A percentile compares a stretch with the other conserved stretches of the same genome.
Conservation (phyloP, 2,888 invertebrate genomes). For the Lasioglossum malachurum region DNA sequence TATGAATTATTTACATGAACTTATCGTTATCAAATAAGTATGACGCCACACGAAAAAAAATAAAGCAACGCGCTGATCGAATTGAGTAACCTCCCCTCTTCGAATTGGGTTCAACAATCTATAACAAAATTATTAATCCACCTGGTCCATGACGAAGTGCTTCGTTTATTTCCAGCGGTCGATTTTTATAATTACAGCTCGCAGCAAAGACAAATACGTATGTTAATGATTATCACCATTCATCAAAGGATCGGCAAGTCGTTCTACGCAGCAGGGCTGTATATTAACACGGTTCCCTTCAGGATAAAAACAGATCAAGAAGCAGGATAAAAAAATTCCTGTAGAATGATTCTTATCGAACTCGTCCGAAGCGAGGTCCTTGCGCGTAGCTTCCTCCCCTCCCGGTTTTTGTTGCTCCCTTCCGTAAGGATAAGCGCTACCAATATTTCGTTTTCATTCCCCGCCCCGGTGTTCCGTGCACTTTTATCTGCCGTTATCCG, state of each 20-base stretch:
- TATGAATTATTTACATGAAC: not conserved
- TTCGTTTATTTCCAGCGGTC: not conserved
- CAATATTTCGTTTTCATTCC: slow-evolving; percentile 34
- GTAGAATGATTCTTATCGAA: not conserved
- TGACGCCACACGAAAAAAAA: not conserved
- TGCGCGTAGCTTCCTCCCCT: not conserved
- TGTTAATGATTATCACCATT: not conserved
- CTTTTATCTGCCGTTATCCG: slow-evolving; percentile 75
- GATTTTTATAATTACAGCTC: not conserved
- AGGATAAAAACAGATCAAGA: too few species aligned
- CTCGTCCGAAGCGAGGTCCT: not conserved
- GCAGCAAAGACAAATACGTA: not conserved
- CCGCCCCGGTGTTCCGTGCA: slow-evolving; percentile 31
- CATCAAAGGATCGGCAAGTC: not conserved
- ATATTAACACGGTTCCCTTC: not conserved
- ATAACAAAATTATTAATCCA: not conserved
- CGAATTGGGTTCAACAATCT: not conserved
- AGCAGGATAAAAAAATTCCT: not conserved
- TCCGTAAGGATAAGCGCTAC: slow-evolving; percentile 26
- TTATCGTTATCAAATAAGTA: not conserved
- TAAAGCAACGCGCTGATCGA: not conserved
- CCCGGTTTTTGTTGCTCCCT: not conserved
- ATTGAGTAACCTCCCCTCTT: not conserved
- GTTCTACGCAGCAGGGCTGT: not conserved
- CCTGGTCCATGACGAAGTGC: not conserved